Percentiles rank a stretch among this genome's conserved stretches.
Conservation (phyloP, 2,113 vertebrate species). For the Cavia aperea region DNA sequence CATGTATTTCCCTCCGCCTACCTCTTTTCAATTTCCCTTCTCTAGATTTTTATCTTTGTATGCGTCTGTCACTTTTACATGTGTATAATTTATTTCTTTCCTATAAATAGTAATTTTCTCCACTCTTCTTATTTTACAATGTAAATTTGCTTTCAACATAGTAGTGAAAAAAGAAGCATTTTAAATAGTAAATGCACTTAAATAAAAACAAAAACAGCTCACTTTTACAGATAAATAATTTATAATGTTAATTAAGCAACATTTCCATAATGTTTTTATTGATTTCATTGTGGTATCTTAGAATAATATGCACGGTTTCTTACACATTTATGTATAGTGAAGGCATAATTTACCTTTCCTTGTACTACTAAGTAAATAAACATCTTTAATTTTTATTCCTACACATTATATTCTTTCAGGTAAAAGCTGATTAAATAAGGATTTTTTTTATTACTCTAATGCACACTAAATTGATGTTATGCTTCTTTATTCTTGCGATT, state of each 20-base stretch:
- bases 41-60: neutral
- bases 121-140: neutral
- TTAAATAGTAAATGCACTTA: neutral
- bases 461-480: neutral
- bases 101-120: neutral
- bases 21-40: neutral
- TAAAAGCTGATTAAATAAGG: conserved; percentile 11
- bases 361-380: neutral
- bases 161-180: conserved; percentile 1
- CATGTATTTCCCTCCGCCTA: neutral
- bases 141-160: neutral
- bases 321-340: conserved; percentile 31
- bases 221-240: neutral
- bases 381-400: conserved; percentile 12
- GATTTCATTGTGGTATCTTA: neutral
- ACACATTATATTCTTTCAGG: neutral
- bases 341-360: neutral
- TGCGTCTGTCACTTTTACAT: neutral
- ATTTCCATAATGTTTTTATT: conserved; percentile 34
- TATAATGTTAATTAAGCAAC: conserved; percentile 33
- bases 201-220: neutral
- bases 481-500: neutral
- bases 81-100: neutral
- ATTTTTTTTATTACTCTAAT: neutral
- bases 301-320: neutral